phyloP scores from a whole-genome alignment of 2,113 vertebrate genomes.

The Chrysochloris asiatica region DNA sequence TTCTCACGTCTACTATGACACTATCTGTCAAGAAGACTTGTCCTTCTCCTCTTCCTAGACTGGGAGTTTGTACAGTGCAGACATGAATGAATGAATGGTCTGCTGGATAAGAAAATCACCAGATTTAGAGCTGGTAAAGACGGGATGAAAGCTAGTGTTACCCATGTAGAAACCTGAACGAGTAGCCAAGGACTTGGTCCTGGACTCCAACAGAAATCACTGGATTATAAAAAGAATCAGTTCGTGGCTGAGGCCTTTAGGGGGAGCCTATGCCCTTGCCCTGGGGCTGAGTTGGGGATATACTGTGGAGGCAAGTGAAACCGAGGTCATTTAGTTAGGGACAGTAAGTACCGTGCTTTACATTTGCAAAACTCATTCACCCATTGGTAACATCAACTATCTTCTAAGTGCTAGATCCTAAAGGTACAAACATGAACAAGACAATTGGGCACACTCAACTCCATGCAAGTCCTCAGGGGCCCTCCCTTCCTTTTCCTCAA shows the following conservation, averaged over 20 bases:
- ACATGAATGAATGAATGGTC: slow-evolving; percentile 27
- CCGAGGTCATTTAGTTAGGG: background rate
- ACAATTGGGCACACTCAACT: slow-evolving; percentile 34
- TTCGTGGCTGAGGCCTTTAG: slow-evolving; percentile 16
- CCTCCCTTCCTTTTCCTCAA: slow-evolving; percentile 12
- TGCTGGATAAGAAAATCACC: background rate
- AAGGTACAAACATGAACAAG: background rate
- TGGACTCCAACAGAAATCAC: background rate
- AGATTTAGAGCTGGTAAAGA: background rate
- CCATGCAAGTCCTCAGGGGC: background rate
- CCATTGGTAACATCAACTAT: background rate
- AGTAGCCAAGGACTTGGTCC: background rate
- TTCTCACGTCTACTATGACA: background rate
- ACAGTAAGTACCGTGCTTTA: background rate
- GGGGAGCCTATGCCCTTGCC: background rate
- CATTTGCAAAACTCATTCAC: background rate
- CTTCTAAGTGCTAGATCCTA: background rate
- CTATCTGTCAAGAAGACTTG: background rate
- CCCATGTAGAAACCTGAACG: background rate
- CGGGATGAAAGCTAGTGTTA: slow-evolving; percentile 12
- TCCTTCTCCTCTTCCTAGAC: background rate
- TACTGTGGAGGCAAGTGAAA: background rate
- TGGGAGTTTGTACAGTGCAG: background rate
- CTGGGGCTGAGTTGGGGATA: background rate
- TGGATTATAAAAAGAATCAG: background rate